A percentile compares a stretch with the other conserved stretches of the same genome.
Conservation (phyloP, 2,113 vertebrate species). For the Microtus richardsoni region DNA sequence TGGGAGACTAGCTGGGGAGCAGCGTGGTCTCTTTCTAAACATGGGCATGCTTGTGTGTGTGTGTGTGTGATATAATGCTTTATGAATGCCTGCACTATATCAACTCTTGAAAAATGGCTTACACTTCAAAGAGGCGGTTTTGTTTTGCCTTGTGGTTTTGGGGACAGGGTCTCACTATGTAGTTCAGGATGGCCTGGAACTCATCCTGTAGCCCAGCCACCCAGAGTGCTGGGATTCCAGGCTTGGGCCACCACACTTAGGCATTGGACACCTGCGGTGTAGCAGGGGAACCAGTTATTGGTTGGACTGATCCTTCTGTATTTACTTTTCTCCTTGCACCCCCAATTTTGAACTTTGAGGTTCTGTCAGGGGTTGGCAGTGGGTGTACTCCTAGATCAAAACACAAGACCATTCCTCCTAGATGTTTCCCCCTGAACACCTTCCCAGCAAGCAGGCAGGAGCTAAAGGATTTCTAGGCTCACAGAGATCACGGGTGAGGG, state of each 20-base stretch:
- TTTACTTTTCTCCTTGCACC: neutral
- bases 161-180: neutral
- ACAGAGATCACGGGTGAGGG: slow-evolving; percentile 20
- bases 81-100: neutral
- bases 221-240: neutral
- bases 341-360: slow-evolving; percentile 34
- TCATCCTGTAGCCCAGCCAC: neutral
- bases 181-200: neutral
- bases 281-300: neutral
- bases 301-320: neutral
- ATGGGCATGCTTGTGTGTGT: slow-evolving; percentile 27
- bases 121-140: slow-evolving; percentile 58
- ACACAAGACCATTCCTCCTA: neutral
- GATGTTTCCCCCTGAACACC: neutral
- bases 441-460: neutral
- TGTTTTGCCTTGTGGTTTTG: neutral
- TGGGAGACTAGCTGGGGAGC: neutral
- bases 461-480: neutral
- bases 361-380: neutral
- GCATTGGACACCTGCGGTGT: slow-evolving; percentile 56
- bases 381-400: neutral
- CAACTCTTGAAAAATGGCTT: slow-evolving; percentile 66
- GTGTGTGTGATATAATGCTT: no score
- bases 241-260: neutral
- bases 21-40: slow-evolving; percentile 77